phyloP scores from a whole-genome alignment of 2,888 invertebrate species.

The Diplazon laetatorius region DNA sequence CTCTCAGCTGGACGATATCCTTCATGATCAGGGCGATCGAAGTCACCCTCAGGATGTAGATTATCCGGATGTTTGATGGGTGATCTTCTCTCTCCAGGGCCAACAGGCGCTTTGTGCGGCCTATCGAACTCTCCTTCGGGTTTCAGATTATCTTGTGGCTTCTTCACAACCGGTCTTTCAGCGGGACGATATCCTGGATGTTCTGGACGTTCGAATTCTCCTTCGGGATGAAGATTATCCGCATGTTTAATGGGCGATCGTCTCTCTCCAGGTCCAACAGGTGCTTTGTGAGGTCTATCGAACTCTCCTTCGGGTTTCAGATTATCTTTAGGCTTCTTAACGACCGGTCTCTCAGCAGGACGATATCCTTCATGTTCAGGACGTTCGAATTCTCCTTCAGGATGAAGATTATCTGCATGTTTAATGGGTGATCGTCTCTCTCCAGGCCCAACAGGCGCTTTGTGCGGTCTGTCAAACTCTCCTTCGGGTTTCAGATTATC shows the following conservation, averaged over 20 bases:
- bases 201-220: slow-evolving; percentile 84
- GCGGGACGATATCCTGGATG: slow-evolving; percentile 61
- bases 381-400: slow-evolving; percentile 78
- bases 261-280: slow-evolving; percentile 85
- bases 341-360: slow-evolving; percentile 82
- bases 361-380: slow-evolving; percentile 84
- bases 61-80: slow-evolving; percentile 84
- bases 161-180: slow-evolving; percentile 69
- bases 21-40: slow-evolving; percentile 83
- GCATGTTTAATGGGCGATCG: slow-evolving; percentile 80
- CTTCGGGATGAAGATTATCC: slow-evolving; percentile 83
- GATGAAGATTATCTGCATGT: slow-evolving; percentile 84
- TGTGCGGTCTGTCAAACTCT: slow-evolving; percentile 82
- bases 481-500: slow-evolving; percentile 83
- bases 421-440: slow-evolving; percentile 78
- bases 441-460: slow-evolving; percentile 68
- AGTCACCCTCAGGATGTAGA: slow-evolving; percentile 83
- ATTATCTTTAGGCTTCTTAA: slow-evolving; percentile 79
- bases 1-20: slow-evolving; percentile 70
- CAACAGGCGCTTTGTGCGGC: too few relatives aligned
- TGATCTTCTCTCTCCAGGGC: too few relatives aligned
- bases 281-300: slow-evolving; percentile 80
- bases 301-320: slow-evolving; percentile 79
- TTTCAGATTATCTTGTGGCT: slow-evolving; percentile 80
- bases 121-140: too few relatives aligned